Percentiles rank a stretch among this genome's conserved stretches.
Evolutionary conservation across 2,888 invertebrate genomes (phyloP).

Genomic region (Stegophylla sp.): DNA sequence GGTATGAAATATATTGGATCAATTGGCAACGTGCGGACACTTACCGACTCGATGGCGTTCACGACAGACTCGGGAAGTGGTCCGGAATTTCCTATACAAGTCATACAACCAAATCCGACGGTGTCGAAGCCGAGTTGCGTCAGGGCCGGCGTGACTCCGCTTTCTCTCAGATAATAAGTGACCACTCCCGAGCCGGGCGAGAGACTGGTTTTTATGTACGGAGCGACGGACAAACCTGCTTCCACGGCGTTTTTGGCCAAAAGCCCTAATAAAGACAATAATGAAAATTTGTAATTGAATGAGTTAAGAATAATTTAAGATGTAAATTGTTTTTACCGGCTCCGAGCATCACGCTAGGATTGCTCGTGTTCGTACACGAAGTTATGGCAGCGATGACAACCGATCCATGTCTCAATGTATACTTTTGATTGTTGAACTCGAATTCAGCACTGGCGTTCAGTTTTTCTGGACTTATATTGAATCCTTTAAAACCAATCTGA

Average conservation of each 20-base stretch:
- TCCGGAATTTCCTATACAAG: constrained; percentile 98
- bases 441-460: constrained; percentile 74
- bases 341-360: constrained; percentile 97
- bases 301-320: background rate
- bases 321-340: constrained; percentile 71
- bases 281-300: background rate
- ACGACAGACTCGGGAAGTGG: constrained; percentile 90
- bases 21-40: background rate
- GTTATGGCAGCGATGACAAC: constrained; percentile 98
- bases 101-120: constrained; percentile 99
- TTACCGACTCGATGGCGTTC: constrained; percentile 86
- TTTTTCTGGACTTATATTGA: constrained; percentile 76
- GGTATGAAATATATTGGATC: too few relatives aligned
- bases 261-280: constrained; percentile 69
- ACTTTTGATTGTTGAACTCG: constrained; percentile 80
- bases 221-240: constrained; percentile 84
- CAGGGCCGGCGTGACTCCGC: constrained; percentile 88
- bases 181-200: constrained; percentile 96
- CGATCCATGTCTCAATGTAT: constrained; percentile 84
- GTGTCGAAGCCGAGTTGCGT: constrained; percentile 89
- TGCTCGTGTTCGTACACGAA: constrained; percentile 97
- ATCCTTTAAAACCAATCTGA: constrained; percentile 91
- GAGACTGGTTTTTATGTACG: constrained; percentile 95
- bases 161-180: constrained; percentile 86
- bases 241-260: constrained; percentile 93